Base-by-base conservation (phyloP, 2,888 invertebrate genomes). In the Mesochorus sp. region DNA sequence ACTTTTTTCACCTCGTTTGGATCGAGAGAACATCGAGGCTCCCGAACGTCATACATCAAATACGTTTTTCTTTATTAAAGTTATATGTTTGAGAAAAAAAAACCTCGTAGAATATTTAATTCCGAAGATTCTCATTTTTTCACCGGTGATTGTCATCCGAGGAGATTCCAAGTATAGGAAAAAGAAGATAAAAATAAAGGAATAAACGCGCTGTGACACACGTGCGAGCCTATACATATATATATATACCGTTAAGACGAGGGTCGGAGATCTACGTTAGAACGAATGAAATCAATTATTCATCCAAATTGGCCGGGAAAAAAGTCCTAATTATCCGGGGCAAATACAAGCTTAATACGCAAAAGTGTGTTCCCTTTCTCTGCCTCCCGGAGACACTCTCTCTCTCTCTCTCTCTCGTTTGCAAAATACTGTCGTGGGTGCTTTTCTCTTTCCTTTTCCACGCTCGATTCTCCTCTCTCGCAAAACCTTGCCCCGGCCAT, bases 301-400 rank as follows among this genome's bases (percentile, higher is more conserved):
- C 89, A 91, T 90, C 85, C 87, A 88, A 88, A 91, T 91, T 89
- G 89, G 88, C 84, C 85, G 86, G 67, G 86, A 89, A 89, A 86
- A 90, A 89, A 90, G 89, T 90, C 90, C 90, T 91, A 91, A 91
- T 91, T 91, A 91, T 90, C 91, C 88, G 88, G 87, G 82, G 90
- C 89, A 91, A 91, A 91, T 89, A 91, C 89, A 83, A 89, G 87
- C 89, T 90, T 90, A 88, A 90, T 91, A 90, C 86, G 87, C 86
- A 86, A 84, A 87, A 90, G 87, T 87, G 85, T 85, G 86, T 85
- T 64, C 57, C 66, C 44, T 59, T 28, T 39, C 66, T 34, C 53
- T 49, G 44, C 49, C 61, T 34, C 68, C 47, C 67, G 53, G 59
- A 73, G 44, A 79, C 26, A 26, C 68, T 59, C 39, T 70, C 24